Evolutionary conservation across 1,140 invertebrate species (phyloP), one percentile per base, ranked within the genome.

Genomic region (Samia ricini): DNA sequence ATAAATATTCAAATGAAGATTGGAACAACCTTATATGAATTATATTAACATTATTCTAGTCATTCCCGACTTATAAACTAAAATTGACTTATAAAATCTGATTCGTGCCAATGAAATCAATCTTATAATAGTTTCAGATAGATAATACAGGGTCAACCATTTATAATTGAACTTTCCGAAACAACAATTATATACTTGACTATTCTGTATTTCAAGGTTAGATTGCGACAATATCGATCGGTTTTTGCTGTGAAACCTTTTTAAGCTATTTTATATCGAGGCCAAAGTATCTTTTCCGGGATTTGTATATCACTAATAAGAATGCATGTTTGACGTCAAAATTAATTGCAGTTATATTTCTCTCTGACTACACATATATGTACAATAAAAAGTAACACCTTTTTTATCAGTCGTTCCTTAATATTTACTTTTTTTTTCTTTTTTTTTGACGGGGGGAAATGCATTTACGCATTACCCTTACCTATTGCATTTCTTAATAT

Each of bases 251-350:
- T 42, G 33, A 42, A 42, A 42, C n/a, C 33, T 42, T 42, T 42
- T 42, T 42, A 42, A 42, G 33, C 33, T 42, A 42, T 42, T 42
- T 42, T 42, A 42, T 42, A 42, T 42, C 33, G 33, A 42, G 33
- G 33, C n/a, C 33, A 42, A 15, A 10, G 33, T 42, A 42, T 42
- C 10, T 10, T 42, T 42, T 42, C 33, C 33, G 33, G 33, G 8
- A 15, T 42, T 42, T 42, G 33, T 1, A 15, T 42, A 15, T 42
- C 33, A 42, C n/a, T n/a, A 42, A 42, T 42, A 12, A 42, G n/a
- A 42, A 42, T 42, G 33, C 10, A 3, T 42, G n/a, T 42, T 42
- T 12, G 33, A 5, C 33, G 33, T 15, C 33, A 42, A 42, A 12
- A 42, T 42, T 42, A 42, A 42, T 42, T 15, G 12, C 4, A 12